These are phyloP conservation scores for Philopedon plagiatum DNA, from an alignment of 2,888 invertebrate species.

Conservation along the genomic window DNA sequence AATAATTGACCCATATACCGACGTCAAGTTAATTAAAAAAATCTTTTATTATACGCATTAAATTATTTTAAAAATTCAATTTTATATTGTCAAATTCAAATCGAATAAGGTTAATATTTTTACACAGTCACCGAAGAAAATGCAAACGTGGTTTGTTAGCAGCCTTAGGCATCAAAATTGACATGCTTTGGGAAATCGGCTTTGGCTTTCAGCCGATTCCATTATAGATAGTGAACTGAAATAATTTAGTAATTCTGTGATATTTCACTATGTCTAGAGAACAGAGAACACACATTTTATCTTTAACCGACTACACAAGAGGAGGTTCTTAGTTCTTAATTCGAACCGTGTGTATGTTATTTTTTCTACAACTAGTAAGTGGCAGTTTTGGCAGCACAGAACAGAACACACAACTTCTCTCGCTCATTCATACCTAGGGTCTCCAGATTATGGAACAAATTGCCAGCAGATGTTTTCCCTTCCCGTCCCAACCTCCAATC, in stretches of 20 bases:
- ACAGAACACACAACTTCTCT: too few species aligned
- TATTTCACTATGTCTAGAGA: too few species aligned
- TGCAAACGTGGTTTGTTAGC: background rate
- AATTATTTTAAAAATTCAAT: background rate
- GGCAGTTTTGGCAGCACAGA: too few species aligned
- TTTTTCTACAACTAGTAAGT: too few species aligned
- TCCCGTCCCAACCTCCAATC: too few species aligned
- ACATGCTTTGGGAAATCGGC: background rate
- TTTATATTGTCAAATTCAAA: background rate
- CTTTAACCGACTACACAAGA: too few species aligned
- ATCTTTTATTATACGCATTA: background rate
- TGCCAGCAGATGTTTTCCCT: too few species aligned
- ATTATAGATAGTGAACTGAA: background rate
- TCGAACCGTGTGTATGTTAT: too few species aligned
- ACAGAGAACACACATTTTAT: too few species aligned
- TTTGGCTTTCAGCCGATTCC: background rate
- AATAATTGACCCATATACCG: constrained; percentile 5
- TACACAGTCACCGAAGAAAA: background rate
- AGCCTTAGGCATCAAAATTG: background rate
- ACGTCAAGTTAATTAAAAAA: constrained; percentile 5
- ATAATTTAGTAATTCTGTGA: background rate
- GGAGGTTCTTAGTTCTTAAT: too few species aligned
- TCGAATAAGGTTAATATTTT: constrained; percentile 2
- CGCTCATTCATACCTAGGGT: too few species aligned
- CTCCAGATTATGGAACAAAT: too few species aligned